Evolutionary conservation across 2,113 vertebrate genomes (phyloP), one percentile per base, ranked within the genome.

Genomic region (Eurystomus gularis): DNA sequence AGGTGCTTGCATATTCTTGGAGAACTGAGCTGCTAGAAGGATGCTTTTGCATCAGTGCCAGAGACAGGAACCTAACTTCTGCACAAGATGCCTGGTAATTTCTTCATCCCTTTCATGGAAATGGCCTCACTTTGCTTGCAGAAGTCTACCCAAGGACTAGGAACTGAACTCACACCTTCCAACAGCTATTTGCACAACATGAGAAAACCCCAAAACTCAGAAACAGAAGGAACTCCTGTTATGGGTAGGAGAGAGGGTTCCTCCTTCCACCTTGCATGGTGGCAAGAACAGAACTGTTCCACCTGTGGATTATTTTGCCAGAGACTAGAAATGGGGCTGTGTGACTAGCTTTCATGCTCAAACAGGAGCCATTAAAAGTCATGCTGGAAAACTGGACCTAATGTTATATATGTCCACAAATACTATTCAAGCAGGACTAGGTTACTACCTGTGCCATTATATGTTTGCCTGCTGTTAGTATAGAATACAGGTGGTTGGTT

Each of bases 211-310:
- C n/a, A 8, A 28, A 72, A 42, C 48, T 10, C 29, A 37, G 57
- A 66, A 86, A 28, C 6, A 49, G 31, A 52, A 71, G 15, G 39
- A 68, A 6, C 46, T 33, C 13, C 29, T 4, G 9, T 54, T 48
- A 25, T 29, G 25, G 21, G 25, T 42, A 33, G 11, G 16, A 77
- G 15, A 11, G 8, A 24, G 6, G 4, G 10, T 35, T 90, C 26
- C 25, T 80, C 19, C 25, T 72, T 48, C 5, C 25, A 21, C 13
- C 16, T 76, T 0, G 0, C 20, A 10, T 33, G 21, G 6, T 1
- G 2, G 2, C 29, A 52, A 40, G 40, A 82, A 11, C 37, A 65
- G 12, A 17, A 37, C 10, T 33, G 23, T 49, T 78, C 51, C 11
- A 13, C 13, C 6, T 23, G 25, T 58, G n/a, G 3, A 24, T 40